Base-by-base conservation (phyloP, 2,888 invertebrate species). In the Nymphalis urticae region DNA sequence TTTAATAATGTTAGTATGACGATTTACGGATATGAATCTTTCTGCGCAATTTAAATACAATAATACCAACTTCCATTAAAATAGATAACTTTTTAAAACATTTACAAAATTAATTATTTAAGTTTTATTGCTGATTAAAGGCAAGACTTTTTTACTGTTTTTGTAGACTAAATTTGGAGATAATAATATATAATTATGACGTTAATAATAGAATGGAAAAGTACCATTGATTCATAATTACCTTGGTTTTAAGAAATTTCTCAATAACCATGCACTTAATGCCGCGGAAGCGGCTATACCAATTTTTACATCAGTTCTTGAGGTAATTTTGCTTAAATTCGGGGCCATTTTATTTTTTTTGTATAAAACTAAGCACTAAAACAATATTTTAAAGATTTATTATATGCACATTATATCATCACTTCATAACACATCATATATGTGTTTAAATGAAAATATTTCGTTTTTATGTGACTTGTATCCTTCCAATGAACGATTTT, bases 301-400 rank as follows among this genome's bases (percentile, higher is more conserved):
- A 73, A 95, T 92, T 77, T 88, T 88, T 62, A 94, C 93, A 85
- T 95, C 94, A 83, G 94, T 95, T 86, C 94, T 94, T 77, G 95
- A 94, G 74, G 95, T 93, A 80, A 95, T 90, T 94, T 96, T 97
- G 88, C 97, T 97, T 75, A 96, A 93, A 84, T 94, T 94, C 77
- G 96, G 96, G 77, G 96, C 96, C 96, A 96, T 96, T 76, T 73
- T 80, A 64, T 51, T 19, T 62, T 51, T 19, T 62, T 53, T 36
- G 32, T 62, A 51, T 27, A 47, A 63, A 50, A 47, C 50, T 68
- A 59, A 63, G n/a, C 47, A 68, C 32, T 68, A 42, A 2, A 58
- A 17, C 19, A 19, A 59, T 63, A 53, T 63, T 47, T 1, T n/a
- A 47, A 48, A n/a, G 24, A n/a, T 51, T 60, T 60, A 59, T 59